Base-by-base conservation (phyloP, 2,797 vertebrate genomes). In the Lemur catta region DNA sequence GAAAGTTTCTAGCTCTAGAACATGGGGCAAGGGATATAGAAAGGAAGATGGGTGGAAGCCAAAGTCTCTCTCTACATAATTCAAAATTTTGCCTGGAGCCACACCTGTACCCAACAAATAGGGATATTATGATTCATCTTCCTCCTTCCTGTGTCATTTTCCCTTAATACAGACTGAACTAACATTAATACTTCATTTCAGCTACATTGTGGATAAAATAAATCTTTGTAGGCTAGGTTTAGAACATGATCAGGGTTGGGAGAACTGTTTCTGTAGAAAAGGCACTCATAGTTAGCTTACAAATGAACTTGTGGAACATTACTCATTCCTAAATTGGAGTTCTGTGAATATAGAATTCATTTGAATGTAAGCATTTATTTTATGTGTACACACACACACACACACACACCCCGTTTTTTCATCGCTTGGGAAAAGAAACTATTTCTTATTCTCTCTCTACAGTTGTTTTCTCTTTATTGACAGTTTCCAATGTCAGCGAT, bases 211-310 rank as follows among this genome's bases (percentile, higher is more conserved):
- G 46, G 10, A 22, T 43, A 79, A 46, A 89, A 61, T n/a, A 72
- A 75, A 76, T 38, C 35, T 72, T 24, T 80, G 24, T 7, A 28
- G 52, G 17, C 6, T 52, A 59, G 67, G 17, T 75, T 76, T 89
- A 26, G 30, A 90, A 89, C 15, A 28, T 59, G 1, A 59, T 43
- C 48, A 61, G 7, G 14, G 4, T 15, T 87, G 59, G 76, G 18
- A 92, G 57, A 93, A 88, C 24, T 71, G 1, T 84, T 95, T 84
- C 61, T 57, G 4, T n/a, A 80, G 52, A 84, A 89, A 92, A 75
- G 41, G 6, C 59, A 38, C 52, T 67, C 50, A 59, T 2, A 80
- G 35, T 17, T 46, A 69, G 30, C 72, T 96, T 67, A 81, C 17
- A 28, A 91, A 79, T 43, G 46, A 93, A 48, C 4, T 30, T 57